Conservation (phyloP, 2,797 vertebrate genomes). For the Cossypha caffra region DNA sequence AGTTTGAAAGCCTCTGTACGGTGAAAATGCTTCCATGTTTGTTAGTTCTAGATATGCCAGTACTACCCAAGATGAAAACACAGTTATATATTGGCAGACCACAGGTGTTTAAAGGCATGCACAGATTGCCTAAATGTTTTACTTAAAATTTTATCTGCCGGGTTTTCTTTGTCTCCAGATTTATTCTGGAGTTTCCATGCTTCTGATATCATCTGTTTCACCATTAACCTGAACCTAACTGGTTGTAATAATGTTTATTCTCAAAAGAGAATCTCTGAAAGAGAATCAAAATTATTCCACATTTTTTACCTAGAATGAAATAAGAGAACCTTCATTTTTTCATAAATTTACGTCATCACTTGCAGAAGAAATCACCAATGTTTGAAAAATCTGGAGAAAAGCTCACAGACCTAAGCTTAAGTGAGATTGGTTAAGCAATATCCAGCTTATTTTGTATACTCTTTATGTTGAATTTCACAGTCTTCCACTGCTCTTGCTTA, state of each 20-base stretch:
- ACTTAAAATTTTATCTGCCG: not conserved
- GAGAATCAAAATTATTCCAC: not conserved
- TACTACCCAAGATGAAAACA: not conserved
- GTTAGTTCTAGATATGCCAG: not conserved
- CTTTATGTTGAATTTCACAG: not conserved
- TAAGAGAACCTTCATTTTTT: not conserved
- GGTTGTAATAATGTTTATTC: not conserved
- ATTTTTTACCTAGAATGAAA: not conserved
- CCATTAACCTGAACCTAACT: not conserved
- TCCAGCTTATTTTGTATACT: not conserved
- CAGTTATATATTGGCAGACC: not conserved
- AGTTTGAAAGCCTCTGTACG: not conserved
- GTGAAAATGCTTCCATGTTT: not conserved
- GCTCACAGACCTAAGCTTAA: not conserved
- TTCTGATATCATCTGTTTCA: not conserved
- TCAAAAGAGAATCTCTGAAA: not conserved
- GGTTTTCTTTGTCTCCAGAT: not conserved
- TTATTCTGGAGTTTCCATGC: not conserved
- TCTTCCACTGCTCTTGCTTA: not conserved
- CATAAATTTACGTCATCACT: not conserved
- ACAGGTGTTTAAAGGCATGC: rapidly evolving
- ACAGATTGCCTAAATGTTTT: not conserved
- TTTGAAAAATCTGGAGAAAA: not conserved
- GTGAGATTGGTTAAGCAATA: not conserved
- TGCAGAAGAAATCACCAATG: not conserved